phyloP scores from a whole-genome alignment of 2,888 invertebrate genomes.

The Trichacis sp. region DNA sequence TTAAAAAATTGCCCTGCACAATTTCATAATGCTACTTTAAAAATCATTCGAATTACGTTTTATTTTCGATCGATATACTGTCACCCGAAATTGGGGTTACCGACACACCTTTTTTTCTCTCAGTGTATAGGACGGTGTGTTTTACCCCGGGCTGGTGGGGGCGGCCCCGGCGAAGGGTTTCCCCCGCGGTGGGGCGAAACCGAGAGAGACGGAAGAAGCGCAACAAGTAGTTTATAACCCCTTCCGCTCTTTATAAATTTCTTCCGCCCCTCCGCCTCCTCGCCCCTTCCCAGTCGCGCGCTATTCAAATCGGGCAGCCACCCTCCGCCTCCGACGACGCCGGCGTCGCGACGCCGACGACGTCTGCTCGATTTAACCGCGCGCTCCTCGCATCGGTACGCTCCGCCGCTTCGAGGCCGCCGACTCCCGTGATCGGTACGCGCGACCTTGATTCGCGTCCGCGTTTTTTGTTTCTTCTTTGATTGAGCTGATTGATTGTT shows the following conservation, averaged over 20 bases:
- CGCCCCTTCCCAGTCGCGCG: conserved; percentile 44
- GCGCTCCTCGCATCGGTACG: conserved; percentile 26
- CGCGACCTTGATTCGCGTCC: conserved; percentile 29
- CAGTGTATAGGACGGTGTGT: too few species aligned
- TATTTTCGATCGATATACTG: too few species aligned
- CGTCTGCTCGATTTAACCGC: conserved; percentile 63
- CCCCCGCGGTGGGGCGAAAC: conserved; percentile 19
- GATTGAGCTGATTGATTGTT: too few species aligned
- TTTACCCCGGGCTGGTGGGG: too few species aligned
- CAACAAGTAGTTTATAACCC: conserved; percentile 63
- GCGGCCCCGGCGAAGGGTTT: conserved; percentile 7
- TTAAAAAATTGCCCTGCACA: too few species aligned
- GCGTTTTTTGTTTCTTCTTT: background rate
- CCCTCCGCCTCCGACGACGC: conserved; percentile 32
- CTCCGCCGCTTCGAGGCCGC: conserved; percentile 28
- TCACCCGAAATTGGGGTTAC: too few species aligned
- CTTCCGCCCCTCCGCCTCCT: conserved; percentile 44
- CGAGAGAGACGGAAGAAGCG: conserved; percentile 40
- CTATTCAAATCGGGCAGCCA: conserved; percentile 40
- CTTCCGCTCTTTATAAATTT: conserved; percentile 51
- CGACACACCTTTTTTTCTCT: background rate
- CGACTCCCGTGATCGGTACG: conserved; percentile 35
- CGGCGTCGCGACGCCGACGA: conserved; percentile 59
- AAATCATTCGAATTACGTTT: too few species aligned
- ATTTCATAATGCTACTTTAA: too few species aligned